Evolutionary conservation across 2,888 invertebrate genomes (phyloP).

Genomic region (Leptinotarsa rubiginosa): DNA sequence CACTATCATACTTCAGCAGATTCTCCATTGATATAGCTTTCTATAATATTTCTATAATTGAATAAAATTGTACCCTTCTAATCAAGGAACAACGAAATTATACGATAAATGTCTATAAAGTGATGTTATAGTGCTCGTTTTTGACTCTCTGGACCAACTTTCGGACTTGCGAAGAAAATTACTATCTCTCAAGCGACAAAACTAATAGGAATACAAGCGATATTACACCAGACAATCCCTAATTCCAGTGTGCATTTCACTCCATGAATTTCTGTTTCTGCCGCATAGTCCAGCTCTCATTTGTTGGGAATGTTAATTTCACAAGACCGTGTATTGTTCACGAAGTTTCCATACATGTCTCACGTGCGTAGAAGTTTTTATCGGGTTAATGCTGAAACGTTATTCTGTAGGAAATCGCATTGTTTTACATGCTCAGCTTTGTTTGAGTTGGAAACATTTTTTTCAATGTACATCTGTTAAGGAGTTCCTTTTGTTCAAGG

Average conservation of each 20-base stretch:
- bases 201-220: too few species aligned
- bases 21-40: too few species aligned
- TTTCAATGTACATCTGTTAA: slow-evolving; percentile 33
- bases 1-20: too few species aligned
- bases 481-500: slow-evolving; percentile 42
- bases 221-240: too few species aligned
- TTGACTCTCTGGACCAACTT: too few species aligned
- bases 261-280: neutral
- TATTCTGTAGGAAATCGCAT: slow-evolving; percentile 37
- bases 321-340: neutral
- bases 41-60: too few species aligned
- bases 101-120: too few species aligned
- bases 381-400: slow-evolving; percentile 12
- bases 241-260: neutral
- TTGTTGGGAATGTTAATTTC: neutral
- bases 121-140: too few species aligned
- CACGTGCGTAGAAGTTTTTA: slow-evolving; percentile 7
- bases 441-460: slow-evolving; percentile 30
- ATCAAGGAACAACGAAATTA: too few species aligned
- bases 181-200: too few species aligned
- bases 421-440: slow-evolving; percentile 35
- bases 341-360: neutral
- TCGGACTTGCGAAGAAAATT: too few species aligned
- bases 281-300: neutral
- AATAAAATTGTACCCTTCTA: too few species aligned